Evolutionary conservation across 2,113 vertebrate genomes (phyloP).

Genomic region (Sebastes fasciatus): DNA sequence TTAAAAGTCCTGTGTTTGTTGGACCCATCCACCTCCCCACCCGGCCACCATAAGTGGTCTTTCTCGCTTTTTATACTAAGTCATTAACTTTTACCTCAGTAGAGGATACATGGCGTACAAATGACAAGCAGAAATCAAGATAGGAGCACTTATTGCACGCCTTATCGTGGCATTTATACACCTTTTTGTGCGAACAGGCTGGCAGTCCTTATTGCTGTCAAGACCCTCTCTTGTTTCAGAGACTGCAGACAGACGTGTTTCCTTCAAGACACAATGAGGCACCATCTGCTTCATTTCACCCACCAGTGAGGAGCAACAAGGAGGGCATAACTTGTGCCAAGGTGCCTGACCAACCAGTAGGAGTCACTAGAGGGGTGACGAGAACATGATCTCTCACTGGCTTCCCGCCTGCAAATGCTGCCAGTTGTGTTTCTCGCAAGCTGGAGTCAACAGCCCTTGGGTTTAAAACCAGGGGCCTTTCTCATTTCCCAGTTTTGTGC

Average conservation of each 20-base stretch:
- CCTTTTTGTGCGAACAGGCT: no score
- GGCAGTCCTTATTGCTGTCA: neutral
- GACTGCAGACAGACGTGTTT: conserved; percentile 12
- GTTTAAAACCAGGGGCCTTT: no score
- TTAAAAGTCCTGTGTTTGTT: no score
- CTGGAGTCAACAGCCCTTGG: neutral
- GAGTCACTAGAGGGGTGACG: neutral
- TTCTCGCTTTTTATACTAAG: no score
- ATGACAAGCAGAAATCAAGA: no score
- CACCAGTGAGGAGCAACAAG: conserved; percentile 1
- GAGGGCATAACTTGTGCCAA: neutral
- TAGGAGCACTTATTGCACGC: no score
- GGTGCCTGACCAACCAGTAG: conserved; percentile 25
- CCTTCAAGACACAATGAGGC: conserved; percentile 11
- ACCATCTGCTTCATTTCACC: conserved; percentile 40
- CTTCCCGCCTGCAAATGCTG: neutral
- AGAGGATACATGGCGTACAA: no score
- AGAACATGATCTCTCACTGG: neutral
- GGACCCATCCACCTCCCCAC: no score
- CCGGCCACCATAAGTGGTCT: no score
- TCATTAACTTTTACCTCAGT: no score
- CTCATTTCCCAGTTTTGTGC: no score
- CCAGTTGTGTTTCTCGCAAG: neutral
- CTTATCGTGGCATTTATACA: no score
- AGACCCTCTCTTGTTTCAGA: neutral